Conservation (phyloP, 1,140 invertebrate genomes). For the Apolygus lucorum region DNA sequence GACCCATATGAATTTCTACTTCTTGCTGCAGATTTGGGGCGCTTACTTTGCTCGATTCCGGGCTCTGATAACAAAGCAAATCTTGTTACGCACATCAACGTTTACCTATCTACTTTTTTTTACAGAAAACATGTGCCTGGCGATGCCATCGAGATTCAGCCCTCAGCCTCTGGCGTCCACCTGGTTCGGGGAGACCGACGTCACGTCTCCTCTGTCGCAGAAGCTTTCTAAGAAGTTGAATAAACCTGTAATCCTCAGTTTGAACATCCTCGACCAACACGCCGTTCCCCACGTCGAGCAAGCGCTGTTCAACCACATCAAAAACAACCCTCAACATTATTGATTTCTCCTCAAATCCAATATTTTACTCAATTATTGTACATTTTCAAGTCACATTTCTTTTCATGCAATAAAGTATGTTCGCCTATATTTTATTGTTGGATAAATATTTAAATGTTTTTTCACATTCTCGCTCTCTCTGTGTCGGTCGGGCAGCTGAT, state of each 20-base stretch:
- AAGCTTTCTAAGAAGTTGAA: neutral
- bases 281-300: neutral
- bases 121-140: neutral
- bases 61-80: neutral
- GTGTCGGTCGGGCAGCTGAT: too few species aligned
- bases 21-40: neutral
- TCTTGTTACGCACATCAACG: too few species aligned
- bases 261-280: neutral
- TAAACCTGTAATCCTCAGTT: neutral
- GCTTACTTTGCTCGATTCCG: too few species aligned
- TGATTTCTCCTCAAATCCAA: too few species aligned
- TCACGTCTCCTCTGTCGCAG: neutral
- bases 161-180: neutral
- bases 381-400: too few species aligned
- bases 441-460: too few species aligned
- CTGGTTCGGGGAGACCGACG: neutral
- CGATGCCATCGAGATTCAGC: neutral
- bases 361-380: too few species aligned
- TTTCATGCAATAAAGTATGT: too few species aligned
- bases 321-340: too few species aligned
- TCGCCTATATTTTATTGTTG: too few species aligned
- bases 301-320: neutral
- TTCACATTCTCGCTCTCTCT: too few species aligned
- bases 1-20: neutral
- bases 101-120: too few species aligned